Evolutionary conservation across 2,888 invertebrate genomes (phyloP).

Genomic region (Caenorhabditis imperialis): DNA sequence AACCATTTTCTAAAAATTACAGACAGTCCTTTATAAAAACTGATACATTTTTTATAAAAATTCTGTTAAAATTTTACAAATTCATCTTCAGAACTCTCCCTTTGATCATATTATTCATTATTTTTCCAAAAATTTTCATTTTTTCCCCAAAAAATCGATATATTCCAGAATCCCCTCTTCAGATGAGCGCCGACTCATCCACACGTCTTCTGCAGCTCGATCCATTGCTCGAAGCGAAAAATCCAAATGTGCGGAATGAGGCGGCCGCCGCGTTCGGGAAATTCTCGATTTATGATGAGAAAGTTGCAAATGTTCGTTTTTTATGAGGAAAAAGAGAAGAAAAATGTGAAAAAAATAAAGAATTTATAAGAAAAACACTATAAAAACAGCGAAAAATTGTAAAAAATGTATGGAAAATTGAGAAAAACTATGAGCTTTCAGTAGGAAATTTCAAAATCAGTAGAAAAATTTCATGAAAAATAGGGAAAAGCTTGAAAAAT

Average conservation of each 20-base stretch:
- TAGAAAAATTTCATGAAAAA: too few relatives aligned
- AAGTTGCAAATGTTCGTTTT: conserved; percentile 56
- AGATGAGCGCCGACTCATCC: conserved; percentile 47
- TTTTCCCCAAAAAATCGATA: neutral
- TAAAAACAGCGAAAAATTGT: too few relatives aligned
- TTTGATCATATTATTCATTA: too few relatives aligned
- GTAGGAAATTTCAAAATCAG: too few relatives aligned
- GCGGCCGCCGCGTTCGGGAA: conserved; percentile 68
- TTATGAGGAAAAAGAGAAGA: neutral
- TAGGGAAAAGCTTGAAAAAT: too few relatives aligned
- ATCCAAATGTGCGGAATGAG: conserved; percentile 71
- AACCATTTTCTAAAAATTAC: too few relatives aligned
- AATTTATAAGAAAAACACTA: too few relatives aligned
- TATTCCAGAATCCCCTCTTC: neutral
- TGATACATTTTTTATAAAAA: too few relatives aligned
- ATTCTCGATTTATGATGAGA: conserved; percentile 65
- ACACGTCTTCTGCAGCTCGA: conserved; percentile 67
- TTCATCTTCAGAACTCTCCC: too few relatives aligned
- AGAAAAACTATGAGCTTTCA: too few relatives aligned
- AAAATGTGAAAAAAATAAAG: neutral
- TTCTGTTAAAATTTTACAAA: too few relatives aligned
- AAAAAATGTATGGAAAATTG: neutral
- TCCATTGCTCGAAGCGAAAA: conserved; percentile 72
- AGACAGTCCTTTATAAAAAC: too few relatives aligned
- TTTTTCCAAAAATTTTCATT: conserved; percentile 38